Evolutionary conservation across 2,888 invertebrate genomes (phyloP), one percentile per base, ranked within the genome.

Genomic region (Allophyes oxyacanthae): DNA sequence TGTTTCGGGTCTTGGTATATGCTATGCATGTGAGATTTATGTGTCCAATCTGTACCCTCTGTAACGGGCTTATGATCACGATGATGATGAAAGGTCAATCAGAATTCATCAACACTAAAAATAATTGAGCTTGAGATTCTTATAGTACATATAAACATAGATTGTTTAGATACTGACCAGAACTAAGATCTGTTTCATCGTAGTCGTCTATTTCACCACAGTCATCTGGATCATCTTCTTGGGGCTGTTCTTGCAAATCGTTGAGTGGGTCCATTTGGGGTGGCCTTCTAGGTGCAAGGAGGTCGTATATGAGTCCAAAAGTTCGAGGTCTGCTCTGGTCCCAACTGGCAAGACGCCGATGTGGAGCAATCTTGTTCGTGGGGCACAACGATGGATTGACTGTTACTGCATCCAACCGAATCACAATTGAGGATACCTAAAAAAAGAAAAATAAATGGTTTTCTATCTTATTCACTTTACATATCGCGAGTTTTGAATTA

Each of bases 171-270:
- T 45, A 83, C 90, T 85, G 63, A 93, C 93, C 62, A 30, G 90
- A 87, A 75, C 91, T 90, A 1, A 92, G 79, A 75, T 92, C 92
- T 45, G 86, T 89, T 80, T 94, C 92, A 38, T 93, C 93, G 52
- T 94, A 93, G 64, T 93, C 92, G 14, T 91, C 93, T 57, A 94
- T 93, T 52, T 92, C 91, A 0, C 91, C 92, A 45, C 93, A 94
- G 43, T 93, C 93, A 30, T 86, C 83, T 0, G 84, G 84, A 9
- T 89, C 88, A 38, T 92, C 91, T 33, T 83, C 84, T 57, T 91
- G 87, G 0, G 90, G 89, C 30, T 84, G 73, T 54, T 92, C 92
- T 68, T 88, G 84, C 13, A 91, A 78, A 42, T 82, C 81, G 52
- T 81, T 79, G 5, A 53, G 75, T 1, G 77, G 65, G 44, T 78